Conservation (phyloP, 2,888 invertebrate species). For the Caenorhabditis zanzibari region DNA sequence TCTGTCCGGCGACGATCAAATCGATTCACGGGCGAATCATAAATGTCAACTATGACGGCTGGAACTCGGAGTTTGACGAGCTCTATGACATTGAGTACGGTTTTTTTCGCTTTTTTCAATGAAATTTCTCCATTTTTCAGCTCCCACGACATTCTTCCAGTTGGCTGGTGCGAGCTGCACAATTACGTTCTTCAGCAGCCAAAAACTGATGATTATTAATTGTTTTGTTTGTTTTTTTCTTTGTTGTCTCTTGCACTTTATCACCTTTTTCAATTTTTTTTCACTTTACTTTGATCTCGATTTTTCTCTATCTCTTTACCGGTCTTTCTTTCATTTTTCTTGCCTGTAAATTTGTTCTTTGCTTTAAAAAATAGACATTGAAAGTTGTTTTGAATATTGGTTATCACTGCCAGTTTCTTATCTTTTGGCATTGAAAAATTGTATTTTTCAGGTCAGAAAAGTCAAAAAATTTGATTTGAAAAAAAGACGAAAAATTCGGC, state of each 20-base stretch:
- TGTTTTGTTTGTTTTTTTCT: neutral
- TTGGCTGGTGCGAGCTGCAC: conserved; percentile 78
- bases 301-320: neutral
- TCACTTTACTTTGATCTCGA: neutral
- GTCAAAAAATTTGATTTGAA: no score
- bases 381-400: neutral
- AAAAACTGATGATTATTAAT: neutral
- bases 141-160: conserved; percentile 76
- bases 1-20: conserved; percentile 94
- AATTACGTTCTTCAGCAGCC: conserved; percentile 69
- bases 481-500: no score
- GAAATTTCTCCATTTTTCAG: conserved; percentile 54
- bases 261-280: neutral
- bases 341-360: no score
- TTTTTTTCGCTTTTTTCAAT: neutral
- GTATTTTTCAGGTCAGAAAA: no score
- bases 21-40: conserved; percentile 89
- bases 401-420: neutral
- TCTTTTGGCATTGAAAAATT: no score
- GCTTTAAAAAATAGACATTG: neutral
- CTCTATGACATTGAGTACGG: conserved; percentile 91
- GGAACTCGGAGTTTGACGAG: conserved; percentile 97
- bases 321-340: neutral
- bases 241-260: no score
- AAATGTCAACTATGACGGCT: conserved; percentile 96